phyloP scores from a whole-genome alignment of 2,113 vertebrate genomes.

The Junco hyemalis region DNA sequence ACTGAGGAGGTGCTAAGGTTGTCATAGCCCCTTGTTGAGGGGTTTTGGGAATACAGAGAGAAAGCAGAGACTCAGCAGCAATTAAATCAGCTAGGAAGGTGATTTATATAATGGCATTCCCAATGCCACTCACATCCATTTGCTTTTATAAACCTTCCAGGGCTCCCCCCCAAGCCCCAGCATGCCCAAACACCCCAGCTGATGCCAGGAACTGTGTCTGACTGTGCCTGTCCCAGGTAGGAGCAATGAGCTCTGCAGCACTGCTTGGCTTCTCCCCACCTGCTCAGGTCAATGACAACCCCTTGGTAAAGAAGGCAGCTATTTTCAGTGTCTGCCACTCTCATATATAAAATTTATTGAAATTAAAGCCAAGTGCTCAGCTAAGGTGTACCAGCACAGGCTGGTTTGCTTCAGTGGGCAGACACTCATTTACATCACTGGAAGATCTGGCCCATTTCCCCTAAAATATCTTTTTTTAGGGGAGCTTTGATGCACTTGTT shows the following conservation, averaged over 20 bases:
- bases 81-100: background rate
- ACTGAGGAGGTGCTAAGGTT: background rate
- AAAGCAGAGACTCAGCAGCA: background rate
- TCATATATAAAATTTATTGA: background rate
- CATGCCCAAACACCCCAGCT: accelerated
- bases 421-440: background rate
- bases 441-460: background rate
- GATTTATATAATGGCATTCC: background rate
- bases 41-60: background rate
- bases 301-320: background rate
- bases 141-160: background rate
- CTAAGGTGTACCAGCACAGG: background rate
- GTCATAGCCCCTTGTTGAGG: background rate
- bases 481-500: background rate
- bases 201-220: background rate
- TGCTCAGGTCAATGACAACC: background rate
- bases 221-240: background rate
- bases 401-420: background rate
- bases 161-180: background rate
- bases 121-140: background rate
- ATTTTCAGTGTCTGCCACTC: background rate
- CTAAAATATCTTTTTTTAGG: background rate
- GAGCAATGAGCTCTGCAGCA: background rate
- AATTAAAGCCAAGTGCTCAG: background rate
- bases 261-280: background rate